These are phyloP conservation scores for Parazoanthus darwini DNA, from an alignment of 92 coral and sea anemone species.

Conservation along the genomic window DNA sequence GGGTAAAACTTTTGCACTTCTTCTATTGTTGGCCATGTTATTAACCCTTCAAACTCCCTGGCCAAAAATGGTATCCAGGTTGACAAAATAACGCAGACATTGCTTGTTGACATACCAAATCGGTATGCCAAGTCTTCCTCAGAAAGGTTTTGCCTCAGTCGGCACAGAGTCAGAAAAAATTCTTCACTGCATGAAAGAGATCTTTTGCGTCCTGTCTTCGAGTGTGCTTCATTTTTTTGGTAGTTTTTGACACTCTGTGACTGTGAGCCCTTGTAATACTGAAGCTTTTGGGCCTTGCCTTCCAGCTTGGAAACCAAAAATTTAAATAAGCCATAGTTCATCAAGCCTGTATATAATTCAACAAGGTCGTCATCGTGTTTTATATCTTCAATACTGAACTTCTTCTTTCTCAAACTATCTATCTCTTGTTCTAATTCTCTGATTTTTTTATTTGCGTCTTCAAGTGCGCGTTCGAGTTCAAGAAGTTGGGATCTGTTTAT, in stretches of 20 bases:
- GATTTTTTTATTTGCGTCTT: conserved; percentile 19
- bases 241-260: conserved; percentile 44
- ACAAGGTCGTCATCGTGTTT: conserved; percentile 39
- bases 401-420: conserved; percentile 12
- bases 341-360: conserved; percentile 47
- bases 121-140: conserved; percentile 44
- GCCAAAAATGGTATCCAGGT: conserved; percentile 62
- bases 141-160: conserved; percentile 50
- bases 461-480: conserved; percentile 24
- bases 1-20: conserved; percentile 38
- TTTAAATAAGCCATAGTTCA: conserved; percentile 37
- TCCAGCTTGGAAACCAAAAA: conserved; percentile 37
- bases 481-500: neutral
- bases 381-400: conserved; percentile 42
- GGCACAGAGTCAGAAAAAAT: conserved; percentile 54
- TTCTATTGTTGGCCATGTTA: conserved; percentile 59
- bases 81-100: conserved; percentile 43
- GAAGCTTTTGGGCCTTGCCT: conserved; percentile 35
- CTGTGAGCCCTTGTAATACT: conserved; percentile 41
- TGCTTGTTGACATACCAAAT: conserved; percentile 49
- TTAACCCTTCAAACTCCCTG: conserved; percentile 52
- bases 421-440: conserved; percentile 9
- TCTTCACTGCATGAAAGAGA: conserved; percentile 48
- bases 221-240: conserved; percentile 35
- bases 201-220: conserved; percentile 56